phyloP scores from a whole-genome alignment of 2,888 invertebrate genomes.

The Cistogaster globosa region DNA sequence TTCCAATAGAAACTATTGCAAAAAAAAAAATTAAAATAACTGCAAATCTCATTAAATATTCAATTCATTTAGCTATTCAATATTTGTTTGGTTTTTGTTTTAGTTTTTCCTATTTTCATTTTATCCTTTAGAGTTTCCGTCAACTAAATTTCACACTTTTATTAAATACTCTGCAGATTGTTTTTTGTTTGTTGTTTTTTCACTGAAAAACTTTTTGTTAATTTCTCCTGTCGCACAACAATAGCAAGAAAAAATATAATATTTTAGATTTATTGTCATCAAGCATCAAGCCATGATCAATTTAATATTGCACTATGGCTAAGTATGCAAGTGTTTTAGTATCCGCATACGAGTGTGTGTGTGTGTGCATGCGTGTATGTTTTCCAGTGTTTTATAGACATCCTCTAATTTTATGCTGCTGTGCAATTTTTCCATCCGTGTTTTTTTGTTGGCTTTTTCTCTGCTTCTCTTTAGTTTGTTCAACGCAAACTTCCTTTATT shows the following conservation, averaged over 20 bases:
- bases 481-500: conserved; percentile 68
- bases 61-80: conserved; percentile 67
- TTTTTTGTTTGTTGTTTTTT: background rate
- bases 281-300: conserved; percentile 59
- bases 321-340: background rate
- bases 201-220: conserved; percentile 49
- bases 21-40: conserved; percentile 5
- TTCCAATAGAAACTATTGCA: background rate
- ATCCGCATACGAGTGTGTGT: background rate
- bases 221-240: conserved; percentile 16
- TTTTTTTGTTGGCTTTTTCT: conserved; percentile 1
- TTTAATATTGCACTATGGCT: conserved; percentile 20
- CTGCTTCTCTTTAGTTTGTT: conserved; percentile 39
- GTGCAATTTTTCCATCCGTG: conserved; percentile 58
- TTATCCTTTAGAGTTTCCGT: conserved; percentile 28
- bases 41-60: conserved; percentile 68
- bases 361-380: background rate
- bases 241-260: conserved; percentile 2
- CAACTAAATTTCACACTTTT: conserved; percentile 71
- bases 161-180: conserved; percentile 52
- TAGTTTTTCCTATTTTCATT: conserved; percentile 2
- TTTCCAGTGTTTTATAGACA: conserved; percentile 26
- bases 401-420: conserved; percentile 69
- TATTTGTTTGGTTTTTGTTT: conserved; percentile 55
- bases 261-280: conserved; percentile 67